These are phyloP conservation scores for Hyperopisus bebe DNA, from an alignment of 2,113 vertebrate genomes.

Conservation along the genomic window DNA sequence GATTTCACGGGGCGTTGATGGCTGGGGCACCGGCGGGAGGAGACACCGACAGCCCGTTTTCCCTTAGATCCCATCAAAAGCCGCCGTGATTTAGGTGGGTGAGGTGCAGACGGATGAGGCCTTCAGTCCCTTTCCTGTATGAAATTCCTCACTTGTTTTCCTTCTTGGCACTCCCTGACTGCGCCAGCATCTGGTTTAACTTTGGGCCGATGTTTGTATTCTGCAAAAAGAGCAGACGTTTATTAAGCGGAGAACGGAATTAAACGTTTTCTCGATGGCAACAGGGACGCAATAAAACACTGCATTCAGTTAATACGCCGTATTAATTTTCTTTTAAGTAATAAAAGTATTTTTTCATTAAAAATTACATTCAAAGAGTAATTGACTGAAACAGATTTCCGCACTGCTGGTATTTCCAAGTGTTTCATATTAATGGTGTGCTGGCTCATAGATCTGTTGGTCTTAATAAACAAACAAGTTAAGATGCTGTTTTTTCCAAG, in stretches of 20 bases:
- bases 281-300: constrained; percentile 49
- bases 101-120: constrained; percentile 35
- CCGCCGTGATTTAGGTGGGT: constrained; percentile 26
- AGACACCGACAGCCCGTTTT: not conserved
- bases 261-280: constrained; percentile 64
- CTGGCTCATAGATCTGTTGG: not conserved
- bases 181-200: constrained; percentile 56
- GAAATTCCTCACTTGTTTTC: constrained; percentile 56
- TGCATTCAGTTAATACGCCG: constrained; percentile 31
- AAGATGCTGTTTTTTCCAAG: not conserved
- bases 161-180: constrained; percentile 40
- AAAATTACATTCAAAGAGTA: not conserved
- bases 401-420: not conserved
- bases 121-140: constrained; percentile 57
- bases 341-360: constrained; percentile 39
- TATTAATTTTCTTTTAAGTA: constrained; percentile 29
- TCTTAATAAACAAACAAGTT: constrained; percentile 21
- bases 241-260: constrained; percentile 61
- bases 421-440: not conserved
- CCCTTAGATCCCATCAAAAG: not conserved
- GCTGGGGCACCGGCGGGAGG: constrained; percentile 11
- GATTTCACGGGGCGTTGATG: constrained; percentile 16
- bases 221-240: constrained; percentile 51
- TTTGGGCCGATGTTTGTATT: constrained; percentile 61
- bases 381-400: not conserved